Evolutionary conservation across 2,797 vertebrate genomes (phyloP).

Genomic region (Linurgus olivaceus): DNA sequence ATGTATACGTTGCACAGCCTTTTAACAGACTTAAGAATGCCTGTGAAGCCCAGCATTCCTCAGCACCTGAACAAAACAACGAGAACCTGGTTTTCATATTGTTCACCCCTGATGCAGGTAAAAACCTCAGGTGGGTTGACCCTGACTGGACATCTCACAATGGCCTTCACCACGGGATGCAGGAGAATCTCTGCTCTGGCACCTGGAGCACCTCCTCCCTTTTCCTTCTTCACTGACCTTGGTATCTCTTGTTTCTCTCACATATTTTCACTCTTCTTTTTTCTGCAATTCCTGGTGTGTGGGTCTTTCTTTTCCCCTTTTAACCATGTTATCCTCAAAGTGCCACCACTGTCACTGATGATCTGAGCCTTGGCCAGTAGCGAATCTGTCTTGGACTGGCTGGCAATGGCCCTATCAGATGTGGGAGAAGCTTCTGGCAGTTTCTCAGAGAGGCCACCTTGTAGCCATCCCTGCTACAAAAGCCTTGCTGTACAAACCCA

Average conservation of each 20-base stretch:
- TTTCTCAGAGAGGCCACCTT: background rate
- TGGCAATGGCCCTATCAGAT: background rate
- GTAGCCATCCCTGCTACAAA: background rate
- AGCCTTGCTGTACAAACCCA: background rate
- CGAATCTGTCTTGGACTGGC: accelerated
- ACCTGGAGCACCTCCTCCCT: accelerated
- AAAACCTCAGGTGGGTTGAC: background rate
- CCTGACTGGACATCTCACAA: background rate
- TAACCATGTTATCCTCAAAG: accelerated
- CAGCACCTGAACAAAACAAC: background rate
- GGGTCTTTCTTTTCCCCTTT: background rate
- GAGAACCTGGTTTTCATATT: background rate
- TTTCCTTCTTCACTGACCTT: background rate
- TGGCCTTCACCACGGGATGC: background rate
- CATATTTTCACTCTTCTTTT: background rate
- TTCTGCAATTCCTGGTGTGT: background rate
- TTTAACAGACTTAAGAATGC: background rate
- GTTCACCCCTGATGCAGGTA: accelerated
- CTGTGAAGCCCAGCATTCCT: background rate
- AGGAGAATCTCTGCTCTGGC: background rate
- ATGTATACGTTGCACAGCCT: accelerated
- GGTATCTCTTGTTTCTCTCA: background rate
- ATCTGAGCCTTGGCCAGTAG: background rate
- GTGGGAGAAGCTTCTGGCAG: background rate
- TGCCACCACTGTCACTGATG: accelerated